Base-by-base conservation (phyloP, 2,888 invertebrate species). In the Patella pellucida region DNA sequence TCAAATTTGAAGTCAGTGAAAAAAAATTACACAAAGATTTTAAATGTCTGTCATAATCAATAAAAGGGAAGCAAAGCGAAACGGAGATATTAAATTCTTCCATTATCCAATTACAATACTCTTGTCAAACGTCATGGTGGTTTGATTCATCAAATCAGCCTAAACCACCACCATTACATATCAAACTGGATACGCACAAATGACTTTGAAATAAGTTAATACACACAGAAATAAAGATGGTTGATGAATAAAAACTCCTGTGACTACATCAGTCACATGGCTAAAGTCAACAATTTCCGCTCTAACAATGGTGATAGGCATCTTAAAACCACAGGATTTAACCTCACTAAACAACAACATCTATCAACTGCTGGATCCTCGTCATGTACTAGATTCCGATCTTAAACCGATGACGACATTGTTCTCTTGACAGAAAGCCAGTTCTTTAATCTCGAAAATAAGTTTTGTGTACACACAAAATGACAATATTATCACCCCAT, bases 401-500 rank as follows among this genome's bases (percentile, higher is more conserved):
- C 62, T 62, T 19, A 62, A 62, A 23, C 23, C 23, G 62, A 54
- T 71, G 62, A 16, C 62, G 51, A 51, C 70, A 67, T 74, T 74
- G 74, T 74, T 74, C 71, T 71, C 15, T 2, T 71, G 74, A 74
- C 74, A 74, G 71, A 62, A 27, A 19, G 27, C 51, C 68, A 62
- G 50, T 19, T 71, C 68, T 71, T 71, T 54, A 62, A 41, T 74
- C 56, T 54, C 27, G 50, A 71, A 74, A 67, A 54, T 15, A 62
- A 62, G 67, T 71, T 69, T 51, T 62, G 62, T 62, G 62, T 62
- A 62, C 62, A 62, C 23, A 62, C 62, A 23, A 62, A 7, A 19
- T 62, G 62, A 62, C 62, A 62, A 62, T 62, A 62, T 62, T 19
- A 62, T 62, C 23, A 62, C 23, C 23, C 62, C 19, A 4, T 14